Evolutionary conservation across 2,888 invertebrate species (phyloP).

Genomic region (Torymus aiolomorphi): DNA sequence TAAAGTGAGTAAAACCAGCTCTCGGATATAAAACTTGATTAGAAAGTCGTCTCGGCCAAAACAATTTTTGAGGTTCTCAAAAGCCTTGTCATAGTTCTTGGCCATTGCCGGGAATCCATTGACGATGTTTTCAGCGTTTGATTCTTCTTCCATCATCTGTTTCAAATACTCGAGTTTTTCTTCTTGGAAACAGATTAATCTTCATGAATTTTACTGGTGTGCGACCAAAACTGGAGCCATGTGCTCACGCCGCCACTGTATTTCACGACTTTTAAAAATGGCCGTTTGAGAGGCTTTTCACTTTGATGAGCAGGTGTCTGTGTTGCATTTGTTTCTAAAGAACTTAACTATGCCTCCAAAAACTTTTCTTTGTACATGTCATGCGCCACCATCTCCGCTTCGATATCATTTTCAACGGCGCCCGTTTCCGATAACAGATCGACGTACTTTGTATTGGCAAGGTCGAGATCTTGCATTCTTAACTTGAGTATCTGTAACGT

Average conservation of each 20-base stretch:
- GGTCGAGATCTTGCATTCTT: conserved; percentile 50
- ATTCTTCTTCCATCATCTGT: conserved; percentile 54
- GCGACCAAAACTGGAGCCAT: conserved; percentile 64
- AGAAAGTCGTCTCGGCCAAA: not conserved
- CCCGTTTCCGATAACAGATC: conserved; percentile 32
- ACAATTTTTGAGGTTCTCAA: not conserved
- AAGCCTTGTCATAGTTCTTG: conserved; percentile 60
- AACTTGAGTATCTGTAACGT: conserved; percentile 49
- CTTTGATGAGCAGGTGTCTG: conserved; percentile 4
- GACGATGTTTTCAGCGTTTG: conserved; percentile 61
- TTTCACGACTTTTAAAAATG: conserved; percentile 59
- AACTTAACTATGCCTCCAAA: conserved; percentile 5
- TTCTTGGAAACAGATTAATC: conserved; percentile 54
- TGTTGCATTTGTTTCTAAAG: too few relatives aligned
- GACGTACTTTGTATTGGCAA: conserved; percentile 42
- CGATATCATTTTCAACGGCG: not conserved
- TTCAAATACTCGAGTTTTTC: conserved; percentile 64
- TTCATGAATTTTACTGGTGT: conserved; percentile 62
- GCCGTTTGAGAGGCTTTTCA: conserved; percentile 55
- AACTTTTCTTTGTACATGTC: conserved; percentile 46
- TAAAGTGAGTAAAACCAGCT: not conserved
- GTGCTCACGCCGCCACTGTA: conserved; percentile 60
- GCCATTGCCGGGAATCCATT: conserved; percentile 60
- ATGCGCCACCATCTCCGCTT: conserved; percentile 14
- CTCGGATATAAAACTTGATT: not conserved